Base-by-base conservation (phyloP, 2,113 vertebrate species). In the Phalacrocorax pelagicus region DNA sequence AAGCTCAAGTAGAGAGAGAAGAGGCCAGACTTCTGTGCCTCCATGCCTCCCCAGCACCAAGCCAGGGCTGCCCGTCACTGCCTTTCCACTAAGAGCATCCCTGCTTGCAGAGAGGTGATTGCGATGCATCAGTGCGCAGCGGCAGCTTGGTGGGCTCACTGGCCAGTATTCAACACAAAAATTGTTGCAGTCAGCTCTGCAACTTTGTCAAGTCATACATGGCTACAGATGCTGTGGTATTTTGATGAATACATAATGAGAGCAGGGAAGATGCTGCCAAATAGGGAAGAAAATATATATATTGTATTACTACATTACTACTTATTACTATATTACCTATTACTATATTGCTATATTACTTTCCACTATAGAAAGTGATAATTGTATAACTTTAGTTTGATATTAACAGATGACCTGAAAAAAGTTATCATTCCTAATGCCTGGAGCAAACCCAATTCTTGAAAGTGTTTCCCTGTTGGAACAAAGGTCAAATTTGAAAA, bases 111-210 rank as follows among this genome's bases (percentile, higher is more conserved):
- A 38, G 42, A 49, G 29, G 19, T 17, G 17, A 9, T 32, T 17
- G 21, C 2, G 2, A 9, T 12, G 21, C 24, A 12, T 9, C 36
- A 3, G 9, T 36, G 57, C 3, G 1, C 32, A 32, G 62, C 1
- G 1, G 42, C 54, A 74, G 55, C 62, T 38, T 27, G 23, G 26
- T 26, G 24, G 32, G 26, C 6, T 62, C 54, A 6, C 32, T 30
- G 54, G 40, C n/a, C 10, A 4, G 5, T 15, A 34, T 23, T 49
- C 26, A 23, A 13, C 0, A 1, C 2, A 47, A 52, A 71, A 75
- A 24, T 4, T 8, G 4, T 30, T 81, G 61, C n/a, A 77, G 16
- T 15, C 16, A 54, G 26, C n/a, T 61, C 51, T 23, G 46, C 32
- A 38, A 12, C 38, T 88, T 58, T 52, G 36, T 52, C 47, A 54